Percentiles rank a stretch among this genome's conserved stretches.
Conservation (phyloP, 2,888 invertebrate genomes). For the Microdon myrmicae region DNA sequence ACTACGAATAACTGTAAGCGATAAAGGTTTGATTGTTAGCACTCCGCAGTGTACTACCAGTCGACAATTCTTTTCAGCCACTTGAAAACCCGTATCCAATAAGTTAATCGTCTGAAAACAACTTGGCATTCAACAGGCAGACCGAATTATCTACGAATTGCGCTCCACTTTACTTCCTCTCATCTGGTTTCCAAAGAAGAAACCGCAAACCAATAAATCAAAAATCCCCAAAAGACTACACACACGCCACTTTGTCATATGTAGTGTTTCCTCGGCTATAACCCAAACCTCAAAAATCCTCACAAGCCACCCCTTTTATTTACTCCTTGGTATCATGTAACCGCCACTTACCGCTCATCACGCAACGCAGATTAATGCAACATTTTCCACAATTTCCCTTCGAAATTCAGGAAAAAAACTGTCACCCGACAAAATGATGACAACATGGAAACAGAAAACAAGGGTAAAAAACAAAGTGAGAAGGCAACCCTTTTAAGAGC, state of each 20-base stretch:
- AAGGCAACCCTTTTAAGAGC: conserved; percentile 41
- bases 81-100: too few relatives aligned
- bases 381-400: conserved; percentile 32
- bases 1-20: too few relatives aligned
- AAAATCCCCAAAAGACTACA: conserved; percentile 31
- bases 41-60: too few relatives aligned
- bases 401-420: conserved; percentile 17
- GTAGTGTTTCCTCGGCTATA: conserved; percentile 29
- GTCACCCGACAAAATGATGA: conserved; percentile 43
- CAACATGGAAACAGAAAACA: conserved; percentile 26
- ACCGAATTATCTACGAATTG: conserved; percentile 1
- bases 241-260: conserved; percentile 24
- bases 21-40: too few relatives aligned
- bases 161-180: background rate
- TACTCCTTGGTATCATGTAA: conserved; percentile 38
- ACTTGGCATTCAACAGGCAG: conserved; percentile 18
- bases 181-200: conserved; percentile 11
- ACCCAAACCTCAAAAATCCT: conserved; percentile 40
- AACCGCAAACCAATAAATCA: conserved; percentile 32
- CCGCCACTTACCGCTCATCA: conserved; percentile 44
- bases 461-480: conserved; percentile 16
- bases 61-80: too few relatives aligned
- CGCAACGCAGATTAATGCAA: conserved; percentile 50
- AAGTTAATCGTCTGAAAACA: too few relatives aligned
- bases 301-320: conserved; percentile 26